phyloP scores from a whole-genome alignment of 2,113 vertebrate genomes.

The Sander lucioperca region DNA sequence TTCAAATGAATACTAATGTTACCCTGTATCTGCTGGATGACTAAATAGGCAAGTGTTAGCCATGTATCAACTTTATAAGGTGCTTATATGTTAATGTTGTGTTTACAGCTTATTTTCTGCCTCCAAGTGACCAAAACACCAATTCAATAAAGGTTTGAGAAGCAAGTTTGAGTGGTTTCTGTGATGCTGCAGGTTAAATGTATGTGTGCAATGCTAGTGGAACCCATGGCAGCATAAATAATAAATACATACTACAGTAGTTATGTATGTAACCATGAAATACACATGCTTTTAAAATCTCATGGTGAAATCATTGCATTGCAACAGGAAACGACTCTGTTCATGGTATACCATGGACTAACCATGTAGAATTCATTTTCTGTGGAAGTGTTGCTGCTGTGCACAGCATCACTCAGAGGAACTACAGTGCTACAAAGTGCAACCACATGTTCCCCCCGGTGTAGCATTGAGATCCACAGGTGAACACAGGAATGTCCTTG shows the following conservation, averaged over 20 bases:
- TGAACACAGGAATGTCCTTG: not conserved
- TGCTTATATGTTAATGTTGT: not conserved
- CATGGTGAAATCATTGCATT: not conserved
- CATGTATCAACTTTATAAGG: not conserved
- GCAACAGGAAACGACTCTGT: not conserved
- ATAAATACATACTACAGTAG: not conserved
- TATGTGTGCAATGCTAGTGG: not conserved
- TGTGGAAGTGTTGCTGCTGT: slow-evolving; percentile 23
- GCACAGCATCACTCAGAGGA: slow-evolving; percentile 7
- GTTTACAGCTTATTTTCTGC: not conserved
- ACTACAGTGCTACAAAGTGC: not conserved
- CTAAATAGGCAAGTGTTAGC: not conserved
- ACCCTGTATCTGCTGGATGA: not conserved
- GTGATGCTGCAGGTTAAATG: not conserved
- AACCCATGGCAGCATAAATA: not conserved
- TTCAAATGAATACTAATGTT: not conserved
- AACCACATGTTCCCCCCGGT: not conserved
- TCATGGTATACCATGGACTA: not conserved
- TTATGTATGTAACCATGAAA: not conserved
- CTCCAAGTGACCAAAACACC: not conserved
- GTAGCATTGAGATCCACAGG: not conserved
- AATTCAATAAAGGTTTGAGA: not conserved
- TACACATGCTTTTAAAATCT: not conserved
- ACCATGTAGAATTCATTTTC: slow-evolving; percentile 22
- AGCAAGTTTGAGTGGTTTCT: not conserved